A percentile compares a stretch with the other conserved stretches of the same genome.
Evolutionary conservation across 2,113 vertebrate genomes (phyloP).

Genomic region (Morone saxatilis): DNA sequence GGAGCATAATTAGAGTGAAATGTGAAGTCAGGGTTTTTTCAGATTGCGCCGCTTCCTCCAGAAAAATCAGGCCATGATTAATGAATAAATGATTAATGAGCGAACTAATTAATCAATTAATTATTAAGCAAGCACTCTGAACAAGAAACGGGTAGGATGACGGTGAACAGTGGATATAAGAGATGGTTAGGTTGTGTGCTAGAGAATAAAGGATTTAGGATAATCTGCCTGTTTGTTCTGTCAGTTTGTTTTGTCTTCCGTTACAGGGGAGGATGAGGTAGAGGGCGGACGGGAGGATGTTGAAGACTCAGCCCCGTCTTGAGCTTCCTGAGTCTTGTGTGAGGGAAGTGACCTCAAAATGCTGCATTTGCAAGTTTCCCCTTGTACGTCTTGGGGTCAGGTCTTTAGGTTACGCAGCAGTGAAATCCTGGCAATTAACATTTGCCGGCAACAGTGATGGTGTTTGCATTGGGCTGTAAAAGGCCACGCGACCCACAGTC

Average conservation of each 20-base stretch:
- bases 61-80: conserved; percentile 87
- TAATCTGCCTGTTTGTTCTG: conserved; percentile 72
- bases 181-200: conserved; percentile 63
- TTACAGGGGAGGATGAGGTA: conserved; percentile 43
- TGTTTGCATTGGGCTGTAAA: conserved; percentile 30
- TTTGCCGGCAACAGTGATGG: conserved; percentile 23
- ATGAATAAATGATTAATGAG: conserved; percentile 89
- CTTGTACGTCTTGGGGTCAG: conserved; percentile 13
- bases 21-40: conserved; percentile 85
- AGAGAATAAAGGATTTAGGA: conserved; percentile 63
- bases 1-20: conserved; percentile 86
- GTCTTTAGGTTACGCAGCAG: conserved; percentile 16
- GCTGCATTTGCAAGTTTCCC: conserved; percentile 40
- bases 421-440: conserved; percentile 11
- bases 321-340: conserved; percentile 50
- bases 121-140: conserved; percentile 86
- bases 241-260: conserved; percentile 72
- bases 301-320: conserved; percentile 30
- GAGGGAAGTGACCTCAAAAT: conserved; percentile 42
- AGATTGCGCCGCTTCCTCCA: conserved; percentile 83
- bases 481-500: conserved; percentile 17
- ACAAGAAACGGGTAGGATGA: conserved; percentile 76
- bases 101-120: conserved; percentile 88
- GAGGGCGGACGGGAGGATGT: conserved; percentile 51
- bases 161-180: conserved; percentile 71